Conservation (phyloP, 2,888 invertebrate genomes). For the Esperia sulphurella region DNA sequence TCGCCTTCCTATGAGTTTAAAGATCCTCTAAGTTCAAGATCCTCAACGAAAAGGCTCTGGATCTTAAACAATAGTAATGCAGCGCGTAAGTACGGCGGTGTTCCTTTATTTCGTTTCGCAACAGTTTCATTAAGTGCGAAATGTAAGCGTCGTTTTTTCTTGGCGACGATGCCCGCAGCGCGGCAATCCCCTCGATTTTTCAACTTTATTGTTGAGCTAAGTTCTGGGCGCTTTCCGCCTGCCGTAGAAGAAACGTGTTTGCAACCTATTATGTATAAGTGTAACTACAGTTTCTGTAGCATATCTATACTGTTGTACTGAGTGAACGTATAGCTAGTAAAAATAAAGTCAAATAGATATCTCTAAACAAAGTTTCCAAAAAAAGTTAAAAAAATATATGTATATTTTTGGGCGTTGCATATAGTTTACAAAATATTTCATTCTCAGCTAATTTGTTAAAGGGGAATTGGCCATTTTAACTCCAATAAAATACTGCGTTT, state of each 20-base stretch:
- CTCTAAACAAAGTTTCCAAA: no score
- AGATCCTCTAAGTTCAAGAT: constrained; percentile 32
- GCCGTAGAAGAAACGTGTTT: constrained; percentile 28
- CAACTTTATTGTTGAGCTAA: constrained; percentile 69
- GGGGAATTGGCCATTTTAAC: no score
- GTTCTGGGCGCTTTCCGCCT: constrained; percentile 39
- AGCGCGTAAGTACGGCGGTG: constrained; percentile 53
- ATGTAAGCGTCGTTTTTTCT: constrained; percentile 67
- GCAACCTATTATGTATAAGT: constrained; percentile 42
- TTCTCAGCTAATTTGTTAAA: no score
- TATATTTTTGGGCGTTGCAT: no score
- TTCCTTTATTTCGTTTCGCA: constrained; percentile 71
- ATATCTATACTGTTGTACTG: no score
- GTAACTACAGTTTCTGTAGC: not conserved
- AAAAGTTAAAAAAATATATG: no score
- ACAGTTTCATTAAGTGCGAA: constrained; percentile 78
- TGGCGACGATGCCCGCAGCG: constrained; percentile 50
- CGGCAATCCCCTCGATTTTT: constrained; percentile 68
- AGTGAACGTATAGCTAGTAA: no score
- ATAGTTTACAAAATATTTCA: no score
- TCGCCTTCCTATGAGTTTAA: no score
- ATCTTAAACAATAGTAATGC: constrained; percentile 60
- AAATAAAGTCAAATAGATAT: no score
- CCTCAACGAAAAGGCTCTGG: constrained; percentile 42
- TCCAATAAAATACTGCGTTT: no score